Evolutionary conservation across 2,113 vertebrate genomes (phyloP).

Genomic region (Macquaria australasica): DNA sequence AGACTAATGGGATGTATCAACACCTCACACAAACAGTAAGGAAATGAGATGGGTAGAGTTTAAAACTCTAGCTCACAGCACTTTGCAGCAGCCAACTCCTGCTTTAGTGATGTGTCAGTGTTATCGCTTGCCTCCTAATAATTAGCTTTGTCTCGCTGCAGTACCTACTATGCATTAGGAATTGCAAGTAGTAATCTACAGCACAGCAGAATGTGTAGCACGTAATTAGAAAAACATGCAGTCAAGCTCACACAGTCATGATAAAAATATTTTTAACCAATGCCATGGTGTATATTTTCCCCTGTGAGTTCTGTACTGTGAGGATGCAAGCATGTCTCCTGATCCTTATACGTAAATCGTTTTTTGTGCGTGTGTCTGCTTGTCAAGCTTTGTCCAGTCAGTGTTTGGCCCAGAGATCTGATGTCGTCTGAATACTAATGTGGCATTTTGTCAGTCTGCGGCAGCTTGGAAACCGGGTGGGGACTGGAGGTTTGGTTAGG

Average conservation of each 20-base stretch:
- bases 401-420: conserved; percentile 47
- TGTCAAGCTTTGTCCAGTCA: conserved; percentile 60
- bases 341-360: conserved; percentile 19
- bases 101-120: conserved; percentile 74
- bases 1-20: conserved; percentile 75
- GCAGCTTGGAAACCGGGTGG: conserved; percentile 3
- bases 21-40: conserved; percentile 50
- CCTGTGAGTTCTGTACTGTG: conserved; percentile 18
- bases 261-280: conserved; percentile 39
- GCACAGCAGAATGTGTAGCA: conserved; percentile 53
- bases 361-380: conserved; percentile 19
- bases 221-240: conserved; percentile 58
- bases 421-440: conserved; percentile 67
- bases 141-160: conserved; percentile 71
- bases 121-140: conserved; percentile 66
- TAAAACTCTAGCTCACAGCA: conserved; percentile 58
- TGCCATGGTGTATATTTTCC: conserved; percentile 11
- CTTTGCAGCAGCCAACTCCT: conserved; percentile 48
- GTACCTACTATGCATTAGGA: conserved; percentile 57
- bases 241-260: not conserved
- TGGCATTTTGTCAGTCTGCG: conserved; percentile 31
- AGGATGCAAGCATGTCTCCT: conserved; percentile 44
- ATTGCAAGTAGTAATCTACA: conserved; percentile 50
- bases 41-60: conserved; percentile 58
- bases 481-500: conserved; percentile 16